These are phyloP conservation scores for Halcyon chelicuti DNA, from an alignment of 2,797 vertebrate genomes.

Conservation along the genomic window DNA sequence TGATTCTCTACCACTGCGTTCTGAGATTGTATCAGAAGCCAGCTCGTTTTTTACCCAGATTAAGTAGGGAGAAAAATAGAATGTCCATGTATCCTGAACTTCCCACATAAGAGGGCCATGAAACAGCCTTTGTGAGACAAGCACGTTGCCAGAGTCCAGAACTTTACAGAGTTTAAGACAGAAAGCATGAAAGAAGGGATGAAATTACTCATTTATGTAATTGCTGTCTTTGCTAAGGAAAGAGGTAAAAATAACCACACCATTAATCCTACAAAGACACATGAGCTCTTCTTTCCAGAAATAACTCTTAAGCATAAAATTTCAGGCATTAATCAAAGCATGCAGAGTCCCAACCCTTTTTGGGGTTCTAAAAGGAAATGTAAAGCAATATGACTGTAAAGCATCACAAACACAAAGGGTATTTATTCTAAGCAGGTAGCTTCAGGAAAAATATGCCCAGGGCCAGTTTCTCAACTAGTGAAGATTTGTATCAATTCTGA, in stretches of 20 bases:
- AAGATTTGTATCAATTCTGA: not conserved
- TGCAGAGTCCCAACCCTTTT: not conserved
- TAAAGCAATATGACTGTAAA: not conserved
- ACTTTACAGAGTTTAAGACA: not conserved
- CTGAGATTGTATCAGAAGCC: not conserved
- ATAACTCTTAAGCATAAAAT: slow-evolving; percentile 48
- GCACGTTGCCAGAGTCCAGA: not conserved
- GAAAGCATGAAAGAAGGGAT: slow-evolving; percentile 9
- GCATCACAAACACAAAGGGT: not conserved
- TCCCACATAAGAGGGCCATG: not conserved
- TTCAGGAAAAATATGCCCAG: not conserved
- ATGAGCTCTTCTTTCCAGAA: slow-evolving; percentile 33
- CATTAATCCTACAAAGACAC: slow-evolving; percentile 31
- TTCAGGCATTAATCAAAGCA: slow-evolving; percentile 33
- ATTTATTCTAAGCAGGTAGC: not conserved
- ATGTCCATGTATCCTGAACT: not conserved
- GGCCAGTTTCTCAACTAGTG: not conserved
- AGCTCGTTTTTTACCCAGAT: not conserved
- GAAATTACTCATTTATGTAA: slow-evolving; percentile 48
- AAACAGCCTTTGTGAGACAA: not conserved
- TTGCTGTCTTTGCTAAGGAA: slow-evolving; percentile 20
- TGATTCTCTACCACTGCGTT: not conserved
- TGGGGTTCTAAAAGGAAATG: not conserved
- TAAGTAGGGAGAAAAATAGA: slow-evolving; percentile 1
- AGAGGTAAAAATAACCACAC: slow-evolving; percentile 36